These are phyloP conservation scores for Tichodroma muraria DNA, from an alignment of 2,113 vertebrate species.

Conservation along the genomic window DNA sequence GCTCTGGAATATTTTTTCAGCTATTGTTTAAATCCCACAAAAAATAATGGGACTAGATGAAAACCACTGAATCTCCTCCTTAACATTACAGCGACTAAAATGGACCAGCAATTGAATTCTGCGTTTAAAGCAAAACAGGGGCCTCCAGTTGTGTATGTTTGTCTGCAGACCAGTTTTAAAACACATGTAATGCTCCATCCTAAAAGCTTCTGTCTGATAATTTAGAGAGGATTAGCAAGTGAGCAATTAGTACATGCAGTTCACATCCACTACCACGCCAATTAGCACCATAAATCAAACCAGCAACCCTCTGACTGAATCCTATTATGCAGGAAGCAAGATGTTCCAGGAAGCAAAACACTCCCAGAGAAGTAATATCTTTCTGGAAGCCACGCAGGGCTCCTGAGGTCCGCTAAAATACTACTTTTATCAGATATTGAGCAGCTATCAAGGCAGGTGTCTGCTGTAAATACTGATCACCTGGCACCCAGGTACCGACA, in stretches of 20 bases:
- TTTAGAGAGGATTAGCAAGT: neutral
- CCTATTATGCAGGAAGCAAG: neutral
- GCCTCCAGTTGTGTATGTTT: neutral
- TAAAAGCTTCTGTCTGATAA: neutral
- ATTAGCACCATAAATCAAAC: constrained; percentile 15
- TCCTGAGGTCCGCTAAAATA: neutral
- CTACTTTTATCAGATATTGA: neutral
- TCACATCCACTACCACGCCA: neutral
- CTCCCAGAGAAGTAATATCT: neutral
- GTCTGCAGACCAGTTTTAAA: neutral
- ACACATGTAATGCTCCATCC: neutral
- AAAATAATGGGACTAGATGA: neutral
- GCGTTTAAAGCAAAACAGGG: neutral
- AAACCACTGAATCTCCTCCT: neutral
- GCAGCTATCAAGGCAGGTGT: neutral
- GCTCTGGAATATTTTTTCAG: neutral
- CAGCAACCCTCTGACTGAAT: neutral
- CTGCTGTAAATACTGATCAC: neutral
- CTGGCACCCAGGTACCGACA: neutral
- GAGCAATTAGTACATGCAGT: neutral
- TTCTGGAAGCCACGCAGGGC: neutral
- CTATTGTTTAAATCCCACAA: neutral
- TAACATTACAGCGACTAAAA: neutral
- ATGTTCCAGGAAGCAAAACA: neutral
- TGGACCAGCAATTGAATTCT: neutral